Evolutionary conservation across 2,888 invertebrate genomes (phyloP).

Genomic region (Troilus luridus): DNA sequence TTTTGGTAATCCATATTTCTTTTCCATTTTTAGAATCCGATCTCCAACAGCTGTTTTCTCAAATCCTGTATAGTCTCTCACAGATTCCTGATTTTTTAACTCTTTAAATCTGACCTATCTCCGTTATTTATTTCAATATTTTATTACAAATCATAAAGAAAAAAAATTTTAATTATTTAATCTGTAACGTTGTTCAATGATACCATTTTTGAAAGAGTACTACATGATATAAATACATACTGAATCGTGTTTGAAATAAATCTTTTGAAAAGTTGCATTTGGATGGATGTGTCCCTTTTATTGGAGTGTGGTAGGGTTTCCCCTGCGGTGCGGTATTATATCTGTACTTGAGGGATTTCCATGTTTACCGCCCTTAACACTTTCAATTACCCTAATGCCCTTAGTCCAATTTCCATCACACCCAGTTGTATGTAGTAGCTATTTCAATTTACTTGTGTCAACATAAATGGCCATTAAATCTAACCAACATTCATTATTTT

Average conservation of each 20-base stretch:
- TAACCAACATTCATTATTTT: too few relatives aligned
- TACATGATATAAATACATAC: neutral
- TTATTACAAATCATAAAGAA: neutral
- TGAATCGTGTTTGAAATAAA: neutral
- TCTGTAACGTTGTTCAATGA: neutral
- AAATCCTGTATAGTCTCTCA: too few relatives aligned
- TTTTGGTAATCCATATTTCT: too few relatives aligned
- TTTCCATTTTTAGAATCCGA: too few relatives aligned
- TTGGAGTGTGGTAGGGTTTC: neutral
- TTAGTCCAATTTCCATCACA: neutral
- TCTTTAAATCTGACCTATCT: too few relatives aligned
- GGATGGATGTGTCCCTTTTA: neutral
- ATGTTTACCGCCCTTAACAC: conserved; percentile 28
- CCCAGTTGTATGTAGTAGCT: neutral
- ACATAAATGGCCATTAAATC: too few relatives aligned
- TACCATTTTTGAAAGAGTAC: neutral
- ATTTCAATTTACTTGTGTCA: too few relatives aligned
- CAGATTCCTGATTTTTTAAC: too few relatives aligned
- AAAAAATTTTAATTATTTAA: neutral
- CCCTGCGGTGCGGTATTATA: neutral
- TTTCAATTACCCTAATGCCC: neutral
- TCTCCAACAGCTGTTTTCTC: too few relatives aligned
- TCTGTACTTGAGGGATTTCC: conserved; percentile 20
- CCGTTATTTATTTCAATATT: too few relatives aligned
- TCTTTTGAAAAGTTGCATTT: conserved; percentile 27